Percentiles rank a stretch among this genome's conserved stretches.
Conservation (phyloP, 2,888 invertebrate species). For the Clitarchus hookeri region DNA sequence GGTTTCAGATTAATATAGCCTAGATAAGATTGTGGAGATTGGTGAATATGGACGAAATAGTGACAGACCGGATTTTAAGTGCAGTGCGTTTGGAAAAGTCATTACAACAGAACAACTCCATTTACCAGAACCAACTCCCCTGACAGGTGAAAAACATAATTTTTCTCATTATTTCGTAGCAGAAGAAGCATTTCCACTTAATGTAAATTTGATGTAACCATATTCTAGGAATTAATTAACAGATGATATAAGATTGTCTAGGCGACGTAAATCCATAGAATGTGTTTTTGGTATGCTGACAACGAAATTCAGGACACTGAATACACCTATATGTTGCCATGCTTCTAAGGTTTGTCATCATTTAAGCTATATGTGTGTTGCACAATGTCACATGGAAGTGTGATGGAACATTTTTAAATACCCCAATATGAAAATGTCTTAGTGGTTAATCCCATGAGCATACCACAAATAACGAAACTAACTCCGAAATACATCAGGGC, state of each 20-base stretch:
- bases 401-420: constrained; percentile 28
- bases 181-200: constrained; percentile 41
- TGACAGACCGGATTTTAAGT: constrained; percentile 12
- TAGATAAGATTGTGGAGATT: background rate
- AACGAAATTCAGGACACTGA: constrained; percentile 38
- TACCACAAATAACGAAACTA: background rate
- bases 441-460: constrained; percentile 8
- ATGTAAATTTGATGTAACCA: constrained; percentile 38
- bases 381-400: constrained; percentile 30
- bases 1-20: background rate
- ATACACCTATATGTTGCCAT: constrained; percentile 38
- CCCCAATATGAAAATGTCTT: constrained; percentile 21
- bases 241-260: constrained; percentile 39
- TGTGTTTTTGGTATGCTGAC: constrained; percentile 42
- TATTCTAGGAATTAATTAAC: constrained; percentile 36
- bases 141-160: constrained; percentile 25
- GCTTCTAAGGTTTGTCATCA: constrained; percentile 37
- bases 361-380: constrained; percentile 36
- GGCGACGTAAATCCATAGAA: constrained; percentile 39
- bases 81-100: constrained; percentile 35
- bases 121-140: constrained; percentile 28
- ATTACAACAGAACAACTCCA: background rate
- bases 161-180: constrained; percentile 40
- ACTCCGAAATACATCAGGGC: background rate
- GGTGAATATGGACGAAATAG: constrained; percentile 14